These are phyloP conservation scores for Pollenia labialis DNA, from an alignment of 2,888 invertebrate species.

Conservation along the genomic window DNA sequence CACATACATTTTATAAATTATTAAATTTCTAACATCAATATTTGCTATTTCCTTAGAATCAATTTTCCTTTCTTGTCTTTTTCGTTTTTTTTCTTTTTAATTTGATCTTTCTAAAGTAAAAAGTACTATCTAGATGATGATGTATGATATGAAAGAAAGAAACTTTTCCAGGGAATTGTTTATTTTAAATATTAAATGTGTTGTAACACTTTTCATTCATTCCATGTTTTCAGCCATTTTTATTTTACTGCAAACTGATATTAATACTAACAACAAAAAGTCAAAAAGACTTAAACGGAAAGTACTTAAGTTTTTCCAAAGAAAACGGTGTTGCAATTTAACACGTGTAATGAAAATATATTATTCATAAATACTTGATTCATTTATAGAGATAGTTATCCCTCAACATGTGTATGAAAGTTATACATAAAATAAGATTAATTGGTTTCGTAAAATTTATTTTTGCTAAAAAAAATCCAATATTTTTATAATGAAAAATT, in stretches of 20 bases:
- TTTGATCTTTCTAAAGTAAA: background rate
- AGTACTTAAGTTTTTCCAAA: background rate
- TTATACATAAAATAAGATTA: too few species aligned
- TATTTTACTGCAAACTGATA: constrained; percentile 1
- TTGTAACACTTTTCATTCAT: constrained; percentile 17
- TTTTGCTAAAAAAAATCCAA: too few species aligned
- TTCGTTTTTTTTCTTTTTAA: background rate
- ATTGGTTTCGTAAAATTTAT: too few species aligned
- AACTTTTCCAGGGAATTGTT: constrained; percentile 33
- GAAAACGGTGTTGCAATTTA: background rate
- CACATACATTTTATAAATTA: constrained; percentile 52
- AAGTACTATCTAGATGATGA: constrained; percentile 1
- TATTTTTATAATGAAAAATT: too few species aligned
- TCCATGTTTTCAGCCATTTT: background rate
- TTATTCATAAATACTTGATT: background rate
- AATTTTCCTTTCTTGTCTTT: constrained; percentile 24
- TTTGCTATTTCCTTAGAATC: constrained; percentile 61
- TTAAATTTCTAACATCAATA: constrained; percentile 72
- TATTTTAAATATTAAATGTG: constrained; percentile 53
- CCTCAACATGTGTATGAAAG: background rate
- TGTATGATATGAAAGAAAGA: constrained; percentile 23
- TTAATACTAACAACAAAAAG: constrained; percentile 34
- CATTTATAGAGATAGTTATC: too few species aligned
- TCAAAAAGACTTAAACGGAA: background rate
- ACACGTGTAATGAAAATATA: background rate